These are phyloP conservation scores for Gymnogyps californianus DNA, from an alignment of 2,113 vertebrate genomes.

Conservation along the genomic window DNA sequence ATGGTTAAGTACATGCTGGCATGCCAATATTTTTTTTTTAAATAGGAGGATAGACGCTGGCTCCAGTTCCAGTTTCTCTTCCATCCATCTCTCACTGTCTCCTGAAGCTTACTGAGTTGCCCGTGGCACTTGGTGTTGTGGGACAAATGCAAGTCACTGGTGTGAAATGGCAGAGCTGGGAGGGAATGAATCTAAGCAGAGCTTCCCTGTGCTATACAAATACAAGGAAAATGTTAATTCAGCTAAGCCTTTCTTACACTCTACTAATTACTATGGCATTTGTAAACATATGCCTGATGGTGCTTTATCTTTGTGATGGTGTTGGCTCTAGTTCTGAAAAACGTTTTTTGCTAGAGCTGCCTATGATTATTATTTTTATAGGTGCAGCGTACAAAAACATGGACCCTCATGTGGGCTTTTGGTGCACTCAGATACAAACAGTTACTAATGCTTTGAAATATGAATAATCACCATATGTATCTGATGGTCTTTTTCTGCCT, in stretches of 20 bases:
- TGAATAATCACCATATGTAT: conserved; percentile 26
- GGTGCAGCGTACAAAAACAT: conserved; percentile 6
- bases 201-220: background rate
- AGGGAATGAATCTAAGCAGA: conserved; percentile 14
- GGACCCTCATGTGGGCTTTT: conserved; percentile 16
- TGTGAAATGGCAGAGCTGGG: conserved; percentile 1
- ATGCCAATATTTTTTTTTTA: background rate
- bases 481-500: conserved; percentile 25
- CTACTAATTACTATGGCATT: conserved; percentile 56
- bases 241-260: conserved; percentile 43
- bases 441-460: conserved; percentile 50
- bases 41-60: background rate
- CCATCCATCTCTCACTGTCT: background rate
- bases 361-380: conserved; percentile 22
- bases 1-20: background rate
- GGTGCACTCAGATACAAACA: conserved; percentile 35
- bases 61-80: background rate
- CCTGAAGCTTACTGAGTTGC: background rate
- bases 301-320: conserved; percentile 50
- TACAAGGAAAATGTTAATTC: conserved; percentile 7
- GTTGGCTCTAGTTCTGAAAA: conserved; percentile 29
- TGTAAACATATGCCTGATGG: conserved; percentile 59
- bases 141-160: background rate
- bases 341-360: conserved; percentile 15
- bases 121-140: background rate